phyloP scores from a whole-genome alignment of 2,113 vertebrate genomes.

The Hystrix cristata region DNA sequence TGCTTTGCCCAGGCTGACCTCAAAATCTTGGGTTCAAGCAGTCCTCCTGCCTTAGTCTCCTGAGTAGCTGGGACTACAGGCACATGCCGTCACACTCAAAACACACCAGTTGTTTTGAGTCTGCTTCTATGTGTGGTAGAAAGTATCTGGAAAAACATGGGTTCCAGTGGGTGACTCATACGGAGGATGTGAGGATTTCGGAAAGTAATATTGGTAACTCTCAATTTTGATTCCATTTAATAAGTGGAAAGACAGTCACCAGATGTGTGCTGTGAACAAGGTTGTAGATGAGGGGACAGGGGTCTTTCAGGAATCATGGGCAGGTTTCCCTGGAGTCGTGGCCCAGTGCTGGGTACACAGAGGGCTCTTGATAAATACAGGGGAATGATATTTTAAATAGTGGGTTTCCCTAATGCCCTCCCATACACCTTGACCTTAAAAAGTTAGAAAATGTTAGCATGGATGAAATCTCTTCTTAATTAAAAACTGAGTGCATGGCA shows the following conservation, averaged over 20 bases:
- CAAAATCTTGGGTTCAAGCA: background rate
- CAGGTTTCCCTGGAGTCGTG: background rate
- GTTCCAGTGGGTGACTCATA: conserved; percentile 55
- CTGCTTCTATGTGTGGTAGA: conserved; percentile 46
- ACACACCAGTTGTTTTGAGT: background rate
- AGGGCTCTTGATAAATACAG: background rate
- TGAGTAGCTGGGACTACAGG: background rate
- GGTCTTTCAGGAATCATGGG: background rate
- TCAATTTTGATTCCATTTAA: conserved; percentile 54
- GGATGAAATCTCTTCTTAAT: background rate
- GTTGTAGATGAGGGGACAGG: background rate
- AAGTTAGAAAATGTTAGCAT: conserved; percentile 10
- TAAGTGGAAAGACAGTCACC: conserved; percentile 51
- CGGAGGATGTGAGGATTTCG: background rate
- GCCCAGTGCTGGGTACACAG: background rate
- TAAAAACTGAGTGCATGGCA: background rate
- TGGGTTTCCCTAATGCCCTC: background rate
- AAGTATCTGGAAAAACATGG: conserved; percentile 23
- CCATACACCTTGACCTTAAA: background rate
- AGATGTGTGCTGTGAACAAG: conserved; percentile 6
- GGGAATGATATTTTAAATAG: background rate
- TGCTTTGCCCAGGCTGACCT: background rate
- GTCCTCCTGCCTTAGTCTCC: background rate
- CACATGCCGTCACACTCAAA: rapidly evolving
- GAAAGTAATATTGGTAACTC: conserved; percentile 42